A percentile compares a stretch with the other conserved stretches of the same genome.
Conservation (phyloP, 2,888 invertebrate genomes). For the Yponomeuta evonymella region DNA sequence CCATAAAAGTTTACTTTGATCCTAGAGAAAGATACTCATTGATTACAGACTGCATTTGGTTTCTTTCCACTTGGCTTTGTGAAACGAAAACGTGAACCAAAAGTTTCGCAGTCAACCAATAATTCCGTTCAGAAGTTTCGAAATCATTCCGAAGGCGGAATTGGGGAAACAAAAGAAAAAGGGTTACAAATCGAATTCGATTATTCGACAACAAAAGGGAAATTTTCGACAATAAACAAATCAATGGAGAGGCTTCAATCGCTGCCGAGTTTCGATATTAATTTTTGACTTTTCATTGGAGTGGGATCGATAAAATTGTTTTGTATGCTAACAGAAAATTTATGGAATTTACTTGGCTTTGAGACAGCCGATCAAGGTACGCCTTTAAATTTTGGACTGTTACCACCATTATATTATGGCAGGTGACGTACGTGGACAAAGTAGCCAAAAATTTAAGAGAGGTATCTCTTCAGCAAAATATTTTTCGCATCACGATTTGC, state of each 20-base stretch:
- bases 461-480: no score
- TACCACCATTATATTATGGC: no score
- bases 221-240: slow-evolving; percentile 30
- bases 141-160: background rate
- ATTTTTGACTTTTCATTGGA: slow-evolving; percentile 36
- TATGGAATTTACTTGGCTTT: background rate
- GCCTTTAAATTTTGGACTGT: no score
- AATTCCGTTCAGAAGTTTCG: background rate
- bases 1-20: background rate
- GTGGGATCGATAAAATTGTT: slow-evolving; percentile 41
- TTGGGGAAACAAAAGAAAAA: slow-evolving; percentile 15
- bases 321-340: slow-evolving; percentile 24
- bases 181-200: slow-evolving; percentile 38
- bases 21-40: background rate
- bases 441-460: no score
- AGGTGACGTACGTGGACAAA: no score
- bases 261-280: slow-evolving; percentile 28
- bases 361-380: no score
- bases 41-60: background rate
- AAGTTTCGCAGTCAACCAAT: background rate
- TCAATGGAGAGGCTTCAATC: slow-evolving; percentile 26
- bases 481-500: no score
- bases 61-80: background rate
- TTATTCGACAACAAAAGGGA: slow-evolving; percentile 35
- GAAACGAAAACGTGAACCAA: background rate